phyloP scores from a whole-genome alignment of 2,113 vertebrate genomes.

The Orthonyx spaldingii region DNA sequence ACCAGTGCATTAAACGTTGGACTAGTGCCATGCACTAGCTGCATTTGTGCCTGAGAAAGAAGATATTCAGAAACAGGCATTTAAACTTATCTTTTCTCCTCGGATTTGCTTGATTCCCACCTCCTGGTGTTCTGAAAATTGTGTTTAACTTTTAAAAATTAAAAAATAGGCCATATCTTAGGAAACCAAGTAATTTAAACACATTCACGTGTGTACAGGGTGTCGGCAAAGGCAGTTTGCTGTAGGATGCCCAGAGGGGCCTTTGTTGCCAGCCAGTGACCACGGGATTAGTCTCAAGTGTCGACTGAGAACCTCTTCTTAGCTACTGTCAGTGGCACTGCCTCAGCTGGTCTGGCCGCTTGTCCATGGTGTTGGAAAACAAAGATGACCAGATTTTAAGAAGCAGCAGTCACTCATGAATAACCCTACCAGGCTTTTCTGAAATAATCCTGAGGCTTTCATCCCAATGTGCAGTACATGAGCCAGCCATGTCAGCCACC shows the following conservation, averaged over 20 bases:
- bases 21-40: accelerated
- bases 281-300: not conserved
- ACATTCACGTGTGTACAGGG: not conserved
- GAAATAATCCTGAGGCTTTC: not conserved
- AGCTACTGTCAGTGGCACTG: not conserved
- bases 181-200: not conserved
- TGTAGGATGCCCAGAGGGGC: not conserved
- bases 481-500: not conserved
- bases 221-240: not conserved
- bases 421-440: not conserved
- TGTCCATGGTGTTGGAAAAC: not conserved
- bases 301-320: not conserved
- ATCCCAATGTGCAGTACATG: accelerated
- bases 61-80: not conserved
- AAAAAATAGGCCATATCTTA: not conserved
- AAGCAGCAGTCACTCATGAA: not conserved
- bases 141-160: not conserved
- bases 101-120: not conserved
- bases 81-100: not conserved
- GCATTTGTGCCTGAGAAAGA: not conserved
- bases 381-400: not conserved
- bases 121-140: not conserved
- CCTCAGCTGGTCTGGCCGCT: not conserved
- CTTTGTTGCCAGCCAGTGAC: not conserved
- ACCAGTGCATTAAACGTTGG: accelerated